These are phyloP conservation scores for Arbacia lixula DNA, from an alignment of 53 echinoderm and acorn worm genomes.

Conservation along the genomic window DNA sequence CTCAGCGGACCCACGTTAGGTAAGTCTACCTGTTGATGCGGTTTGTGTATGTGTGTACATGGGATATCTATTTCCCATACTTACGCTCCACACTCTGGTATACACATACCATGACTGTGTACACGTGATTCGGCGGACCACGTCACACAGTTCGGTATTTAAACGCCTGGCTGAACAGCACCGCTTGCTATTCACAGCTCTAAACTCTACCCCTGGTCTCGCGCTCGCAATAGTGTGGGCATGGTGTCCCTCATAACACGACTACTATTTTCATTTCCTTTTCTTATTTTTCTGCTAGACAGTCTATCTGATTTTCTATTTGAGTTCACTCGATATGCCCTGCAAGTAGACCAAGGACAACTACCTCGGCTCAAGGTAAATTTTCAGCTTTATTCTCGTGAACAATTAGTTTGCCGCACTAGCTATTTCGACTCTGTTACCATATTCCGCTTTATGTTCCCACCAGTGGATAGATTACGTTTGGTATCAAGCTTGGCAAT, in stretches of 20 bases:
- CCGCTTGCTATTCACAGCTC: constrained; percentile 4
- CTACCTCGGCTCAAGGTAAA: background rate
- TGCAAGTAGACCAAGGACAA: constrained; percentile 27
- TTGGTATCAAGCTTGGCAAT: background rate
- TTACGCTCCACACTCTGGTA: too few species aligned
- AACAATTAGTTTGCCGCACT: constrained; percentile 23
- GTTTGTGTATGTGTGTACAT: background rate
- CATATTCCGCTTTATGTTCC: constrained; percentile 2
- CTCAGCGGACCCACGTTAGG: too few species aligned
- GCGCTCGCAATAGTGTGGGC: constrained; percentile 6
- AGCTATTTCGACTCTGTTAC: constrained; percentile 27
- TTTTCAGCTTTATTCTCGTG: background rate
- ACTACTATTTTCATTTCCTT: constrained; percentile 13
- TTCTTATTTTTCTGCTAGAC: constrained; percentile 5
- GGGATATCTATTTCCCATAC: constrained; percentile 6
- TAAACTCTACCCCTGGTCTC: too few species aligned
- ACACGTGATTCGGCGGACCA: constrained; percentile 13
- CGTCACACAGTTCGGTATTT: constrained; percentile 35
- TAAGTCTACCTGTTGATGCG: constrained; percentile 28
- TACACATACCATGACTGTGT: constrained; percentile 3
- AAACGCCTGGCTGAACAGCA: constrained; percentile 9
- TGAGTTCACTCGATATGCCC: background rate
- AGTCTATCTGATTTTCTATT: background rate
- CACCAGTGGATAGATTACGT: constrained; percentile 7
- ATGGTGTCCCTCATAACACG: background rate